Evolutionary conservation across 2,113 vertebrate species (phyloP), one percentile per base, ranked within the genome.

Genomic region (Callaeas wilsoni): DNA sequence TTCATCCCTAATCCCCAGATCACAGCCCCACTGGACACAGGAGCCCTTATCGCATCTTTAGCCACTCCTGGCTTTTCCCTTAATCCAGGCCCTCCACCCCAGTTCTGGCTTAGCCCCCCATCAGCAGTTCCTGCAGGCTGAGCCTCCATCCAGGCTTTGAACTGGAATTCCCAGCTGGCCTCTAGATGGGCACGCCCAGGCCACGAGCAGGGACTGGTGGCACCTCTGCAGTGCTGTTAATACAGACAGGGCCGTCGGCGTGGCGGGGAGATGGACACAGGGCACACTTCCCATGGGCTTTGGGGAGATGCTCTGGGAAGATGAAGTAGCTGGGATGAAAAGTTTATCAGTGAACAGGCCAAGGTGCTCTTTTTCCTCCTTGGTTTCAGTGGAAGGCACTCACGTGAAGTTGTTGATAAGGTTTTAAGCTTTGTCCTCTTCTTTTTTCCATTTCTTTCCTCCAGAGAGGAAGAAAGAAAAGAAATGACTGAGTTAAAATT

Each of bases 191-290:
- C 32, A 37, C 47, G 46, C 29, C 12, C 27, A n/a, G 53, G 22
- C 12, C 55, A 13, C 2, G 6, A 4, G 22, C 44, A 14, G n/a
- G 14, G 23, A 2, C 55, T 49, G 79, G 26, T 44, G 7, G 22
- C 10, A 19, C 32, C 33, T 25, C 32, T 75, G 53, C 44, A 13
- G 32, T 5, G 30, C 30, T 8, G 3, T 7, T 60, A 20, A 17
- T 6, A 6, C 1, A 17, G 74, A 30, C 16, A 8, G 2, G 8
- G 32, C 53, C 3, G 0, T 35, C 3, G 0, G 35, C 0, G 0
- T 27, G n/a, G 12, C n/a, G 46, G 53, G 32, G 53, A 74, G 33
- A 22, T 6, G 22, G 52, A 22, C 35, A 10, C n/a, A 9, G 29
- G 75, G 3, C 27, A 6, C 3, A 0, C 3, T 44, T 20, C 62